Evolutionary conservation across 2,113 vertebrate genomes (phyloP).

Genomic region (Pongo pygmaeus): DNA sequence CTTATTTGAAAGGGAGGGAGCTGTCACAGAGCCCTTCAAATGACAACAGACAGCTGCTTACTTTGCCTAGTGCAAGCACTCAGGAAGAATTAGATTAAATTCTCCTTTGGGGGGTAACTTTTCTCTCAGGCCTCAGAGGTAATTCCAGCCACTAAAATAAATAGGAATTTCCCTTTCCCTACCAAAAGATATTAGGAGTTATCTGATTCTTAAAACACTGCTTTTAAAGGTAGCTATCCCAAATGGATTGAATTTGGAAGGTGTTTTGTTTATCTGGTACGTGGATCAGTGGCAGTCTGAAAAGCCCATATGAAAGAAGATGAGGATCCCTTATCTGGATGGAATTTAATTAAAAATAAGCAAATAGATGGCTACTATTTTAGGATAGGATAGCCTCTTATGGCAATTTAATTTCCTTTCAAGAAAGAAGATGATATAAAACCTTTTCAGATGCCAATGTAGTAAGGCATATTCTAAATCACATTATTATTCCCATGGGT

Average conservation of each 20-base stretch:
- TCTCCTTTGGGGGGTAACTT: constrained; percentile 37
- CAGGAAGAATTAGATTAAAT: constrained; percentile 25
- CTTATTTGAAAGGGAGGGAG: background rate
- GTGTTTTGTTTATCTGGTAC: constrained; percentile 73
- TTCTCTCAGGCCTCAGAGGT: constrained; percentile 28
- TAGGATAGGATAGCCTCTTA: constrained; percentile 35
- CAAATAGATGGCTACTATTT: constrained; percentile 69
- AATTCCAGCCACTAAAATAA: constrained; percentile 66
- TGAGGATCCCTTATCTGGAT: constrained; percentile 60
- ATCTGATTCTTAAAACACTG: constrained; percentile 55
- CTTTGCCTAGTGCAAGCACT: background rate
- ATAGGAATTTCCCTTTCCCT: constrained; percentile 54
- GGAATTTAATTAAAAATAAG: constrained; percentile 78
- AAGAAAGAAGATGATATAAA: constrained; percentile 41
- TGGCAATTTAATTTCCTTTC: constrained; percentile 63
- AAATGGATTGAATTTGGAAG: constrained; percentile 74
- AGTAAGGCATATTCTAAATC: constrained; percentile 30
- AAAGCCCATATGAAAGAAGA: constrained; percentile 60
- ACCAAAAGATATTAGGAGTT: constrained; percentile 42
- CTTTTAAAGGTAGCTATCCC: constrained; percentile 56
- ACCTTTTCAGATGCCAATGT: constrained; percentile 1
- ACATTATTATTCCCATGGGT: constrained; percentile 29
- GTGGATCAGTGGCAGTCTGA: background rate
- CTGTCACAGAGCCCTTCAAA: background rate
- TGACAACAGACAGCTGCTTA: background rate